Evolutionary conservation across 2,888 invertebrate species (phyloP), one percentile per base, ranked within the genome.

Genomic region (Aphodius granarius): DNA sequence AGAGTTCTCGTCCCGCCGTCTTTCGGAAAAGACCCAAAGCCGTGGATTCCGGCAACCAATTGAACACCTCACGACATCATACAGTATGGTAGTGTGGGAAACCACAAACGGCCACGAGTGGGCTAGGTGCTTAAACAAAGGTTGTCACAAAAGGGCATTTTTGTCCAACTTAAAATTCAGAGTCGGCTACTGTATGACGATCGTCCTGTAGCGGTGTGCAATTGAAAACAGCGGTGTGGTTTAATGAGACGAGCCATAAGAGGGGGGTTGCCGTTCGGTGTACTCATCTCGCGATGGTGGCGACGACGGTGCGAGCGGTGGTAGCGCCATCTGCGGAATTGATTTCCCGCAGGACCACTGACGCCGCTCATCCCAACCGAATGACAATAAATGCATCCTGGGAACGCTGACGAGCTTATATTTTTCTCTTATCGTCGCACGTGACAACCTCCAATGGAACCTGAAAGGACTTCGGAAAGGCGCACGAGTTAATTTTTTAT

Each of bases 331-430:
- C 66, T 65, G 66, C 66, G 21, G 73, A 73, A 66, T 65, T 73
- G 85, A 85, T 85, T 85, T 85, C 85, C 85, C 85, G 83, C 81
- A 84, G 85, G 85, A 84, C 83, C 82, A 83, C 83, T 83, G 84
- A 83, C 82, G 82, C 83, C 83, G 84, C 84, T 85, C 21, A 84
- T 83, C 84, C 84, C 43, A 43, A 9, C 43, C 43, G 43, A 43
- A 43, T 43, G 43, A 85, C 84, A 84, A 84, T 84, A 85, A 85
- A 84, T 83, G 82, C 81, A 82, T 82, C 82, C 83, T 78, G 78
- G 84, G 83, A 84, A 81, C 80, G 84, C 84, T 83, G 84, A 84
- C 83, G 82, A 78, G 68, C 68, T 20, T 68, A 68, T 68, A 68
- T 68, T 68, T 68, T 75, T 73, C 73, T 77, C 77, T 78, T 78